Percentiles rank a stretch among this genome's conserved stretches.
These are phyloP conservation scores for Acropora yongei DNA, from an alignment of 64 coral and sea anemone genomes.

Conservation along the genomic window DNA sequence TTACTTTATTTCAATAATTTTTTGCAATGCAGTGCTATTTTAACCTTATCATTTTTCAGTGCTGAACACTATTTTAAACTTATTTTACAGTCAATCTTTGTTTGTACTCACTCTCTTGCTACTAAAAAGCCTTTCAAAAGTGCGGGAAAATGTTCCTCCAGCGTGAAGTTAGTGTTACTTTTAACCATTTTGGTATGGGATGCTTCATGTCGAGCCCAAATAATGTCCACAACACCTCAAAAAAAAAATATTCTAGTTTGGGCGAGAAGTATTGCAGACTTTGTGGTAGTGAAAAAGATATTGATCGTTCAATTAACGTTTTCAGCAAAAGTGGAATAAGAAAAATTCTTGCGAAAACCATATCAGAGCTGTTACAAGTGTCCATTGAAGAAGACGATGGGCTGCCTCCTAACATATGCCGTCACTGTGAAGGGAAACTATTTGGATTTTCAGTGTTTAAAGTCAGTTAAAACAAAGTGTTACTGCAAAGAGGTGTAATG, in stretches of 20 bases:
- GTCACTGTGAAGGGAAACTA: neutral
- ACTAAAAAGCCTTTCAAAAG: too few relatives aligned
- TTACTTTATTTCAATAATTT: too few relatives aligned
- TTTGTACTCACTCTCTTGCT: too few relatives aligned
- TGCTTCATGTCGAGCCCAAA: too few relatives aligned
- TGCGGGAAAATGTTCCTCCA: too few relatives aligned
- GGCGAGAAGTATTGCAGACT: slow-evolving; percentile 1
- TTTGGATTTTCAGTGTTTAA: neutral
- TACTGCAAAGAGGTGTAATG: neutral
- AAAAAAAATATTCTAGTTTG: neutral
- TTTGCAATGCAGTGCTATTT: too few relatives aligned
- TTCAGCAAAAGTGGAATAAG: slow-evolving; percentile 2
- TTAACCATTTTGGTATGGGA: too few relatives aligned
- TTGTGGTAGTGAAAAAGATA: slow-evolving; percentile 14
- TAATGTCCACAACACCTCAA: neutral
- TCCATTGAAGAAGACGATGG: slow-evolving; percentile 2
- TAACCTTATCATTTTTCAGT: too few relatives aligned
- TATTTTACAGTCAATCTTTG: too few relatives aligned
- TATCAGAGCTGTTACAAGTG: neutral
- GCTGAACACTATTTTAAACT: too few relatives aligned
- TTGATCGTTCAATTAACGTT: neutral
- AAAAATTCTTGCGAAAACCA: neutral
- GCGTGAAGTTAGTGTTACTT: too few relatives aligned
- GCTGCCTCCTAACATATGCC: slow-evolving; percentile 6
- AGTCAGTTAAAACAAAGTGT: neutral